Percentiles rank a stretch among this genome's conserved stretches.
Evolutionary conservation across 2,797 vertebrate genomes (phyloP).

Genomic region (Centroberyx gerrardi): DNA sequence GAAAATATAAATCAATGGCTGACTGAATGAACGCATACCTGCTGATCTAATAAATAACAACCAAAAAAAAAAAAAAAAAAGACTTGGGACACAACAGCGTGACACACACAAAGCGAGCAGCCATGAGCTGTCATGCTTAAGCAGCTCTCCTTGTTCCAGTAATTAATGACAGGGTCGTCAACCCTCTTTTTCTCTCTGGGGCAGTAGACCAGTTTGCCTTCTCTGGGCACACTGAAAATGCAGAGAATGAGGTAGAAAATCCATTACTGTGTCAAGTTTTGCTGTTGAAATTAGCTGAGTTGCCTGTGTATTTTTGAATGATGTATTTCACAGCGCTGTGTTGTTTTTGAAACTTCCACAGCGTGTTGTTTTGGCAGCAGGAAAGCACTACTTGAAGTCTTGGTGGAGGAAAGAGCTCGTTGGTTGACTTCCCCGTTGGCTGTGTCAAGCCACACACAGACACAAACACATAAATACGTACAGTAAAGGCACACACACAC

Average conservation of each 20-base stretch:
- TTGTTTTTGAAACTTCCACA: conserved; percentile 51
- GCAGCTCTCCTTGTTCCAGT: conserved; percentile 5
- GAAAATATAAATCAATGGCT: background rate
- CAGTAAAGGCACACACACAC: conserved; percentile 16
- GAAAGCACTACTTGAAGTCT: conserved; percentile 31
- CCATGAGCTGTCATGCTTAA: background rate
- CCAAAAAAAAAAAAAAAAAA: too few relatives aligned
- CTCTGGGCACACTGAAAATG: conserved; percentile 4
- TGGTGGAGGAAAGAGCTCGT: conserved; percentile 41
- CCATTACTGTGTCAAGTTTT: conserved; percentile 30
- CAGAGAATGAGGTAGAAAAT: conserved; percentile 6
- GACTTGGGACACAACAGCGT: background rate
- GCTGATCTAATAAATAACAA: background rate
- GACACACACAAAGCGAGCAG: background rate
- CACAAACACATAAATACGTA: conserved; percentile 16
- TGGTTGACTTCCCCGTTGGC: conserved; percentile 45
- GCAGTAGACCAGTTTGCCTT: background rate
- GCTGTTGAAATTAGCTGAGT: conserved; percentile 33
- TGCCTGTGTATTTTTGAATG: conserved; percentile 47
- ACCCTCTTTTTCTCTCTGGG: background rate
- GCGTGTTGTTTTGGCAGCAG: conserved; percentile 58
- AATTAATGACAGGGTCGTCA: conserved; percentile 6
- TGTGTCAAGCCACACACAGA: conserved; percentile 36
- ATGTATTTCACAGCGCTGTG: conserved; percentile 50
- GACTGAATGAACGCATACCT: background rate